These are phyloP conservation scores for Oeneis ivallda DNA, from an alignment of 2,888 invertebrate genomes.

Conservation along the genomic window DNA sequence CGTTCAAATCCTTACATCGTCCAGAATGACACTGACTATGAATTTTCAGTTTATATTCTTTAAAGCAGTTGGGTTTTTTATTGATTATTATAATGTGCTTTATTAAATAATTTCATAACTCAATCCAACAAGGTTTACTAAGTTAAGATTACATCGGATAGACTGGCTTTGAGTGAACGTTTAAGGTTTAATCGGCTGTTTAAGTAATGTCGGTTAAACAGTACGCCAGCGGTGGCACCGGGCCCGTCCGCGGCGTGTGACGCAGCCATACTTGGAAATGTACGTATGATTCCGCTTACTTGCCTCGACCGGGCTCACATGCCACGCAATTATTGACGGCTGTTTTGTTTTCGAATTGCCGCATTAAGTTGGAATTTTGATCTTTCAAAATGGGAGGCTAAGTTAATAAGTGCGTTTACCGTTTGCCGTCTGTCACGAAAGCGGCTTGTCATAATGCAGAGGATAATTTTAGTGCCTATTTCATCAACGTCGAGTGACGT, in stretches of 20 bases:
- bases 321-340: constrained; percentile 39
- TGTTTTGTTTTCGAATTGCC: constrained; percentile 19
- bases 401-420: constrained; percentile 6
- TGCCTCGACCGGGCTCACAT: constrained; percentile 58
- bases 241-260: constrained; percentile 53
- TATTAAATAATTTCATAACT: no score
- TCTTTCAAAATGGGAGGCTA: constrained; percentile 21
- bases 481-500: no score
- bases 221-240: constrained; percentile 43
- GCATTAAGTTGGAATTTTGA: constrained; percentile 19
- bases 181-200: not conserved
- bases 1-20: no score
- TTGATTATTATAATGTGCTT: no score
- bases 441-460: constrained; percentile 1
- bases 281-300: constrained; percentile 80
- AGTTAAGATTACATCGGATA: no score
- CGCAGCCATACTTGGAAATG: constrained; percentile 77
- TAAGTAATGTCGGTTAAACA: not conserved
- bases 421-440: constrained; percentile 23
- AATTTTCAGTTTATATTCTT: no score
- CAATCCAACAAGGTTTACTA: no score
- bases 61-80: no score
- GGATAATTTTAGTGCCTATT: not conserved
- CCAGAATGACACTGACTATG: no score
- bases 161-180: not conserved